These are phyloP conservation scores for Tapirus indicus DNA, from an alignment of 2,797 vertebrate species.

Conservation along the genomic window DNA sequence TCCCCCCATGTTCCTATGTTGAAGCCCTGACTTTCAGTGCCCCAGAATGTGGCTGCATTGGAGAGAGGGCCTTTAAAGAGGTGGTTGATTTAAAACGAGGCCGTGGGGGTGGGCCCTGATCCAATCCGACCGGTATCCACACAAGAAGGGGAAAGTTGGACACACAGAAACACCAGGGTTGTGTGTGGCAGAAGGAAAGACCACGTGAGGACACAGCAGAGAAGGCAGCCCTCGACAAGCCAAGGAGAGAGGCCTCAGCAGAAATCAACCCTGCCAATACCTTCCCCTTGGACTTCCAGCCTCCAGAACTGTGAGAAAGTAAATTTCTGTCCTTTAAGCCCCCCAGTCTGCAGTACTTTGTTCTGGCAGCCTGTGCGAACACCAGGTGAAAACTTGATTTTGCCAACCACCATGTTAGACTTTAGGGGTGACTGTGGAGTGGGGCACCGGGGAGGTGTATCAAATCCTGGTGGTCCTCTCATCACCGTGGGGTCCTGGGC, in stretches of 20 bases:
- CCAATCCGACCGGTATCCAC: background rate
- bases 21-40: background rate
- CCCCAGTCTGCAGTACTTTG: accelerated
- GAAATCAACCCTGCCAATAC: too few species aligned
- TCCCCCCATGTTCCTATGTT: accelerated
- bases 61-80: background rate
- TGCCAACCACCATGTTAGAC: too few species aligned
- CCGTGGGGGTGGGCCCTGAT: accelerated
- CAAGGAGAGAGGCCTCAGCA: too few species aligned
- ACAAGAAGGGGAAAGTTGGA: background rate
- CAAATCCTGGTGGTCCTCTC: background rate
- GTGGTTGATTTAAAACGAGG: background rate
- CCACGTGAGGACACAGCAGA: background rate
- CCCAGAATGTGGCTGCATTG: background rate
- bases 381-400: accelerated
- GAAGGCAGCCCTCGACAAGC: background rate
- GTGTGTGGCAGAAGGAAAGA: accelerated
- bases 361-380: background rate
- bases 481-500: background rate
- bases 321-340: too few species aligned
- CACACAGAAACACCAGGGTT: background rate
- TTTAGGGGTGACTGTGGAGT: background rate
- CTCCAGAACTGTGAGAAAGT: background rate
- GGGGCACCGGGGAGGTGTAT: background rate
- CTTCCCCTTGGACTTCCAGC: too few species aligned